These are phyloP conservation scores for Polydrusus tereticollis DNA, from an alignment of 2,888 invertebrate genomes.

Conservation along the genomic window DNA sequence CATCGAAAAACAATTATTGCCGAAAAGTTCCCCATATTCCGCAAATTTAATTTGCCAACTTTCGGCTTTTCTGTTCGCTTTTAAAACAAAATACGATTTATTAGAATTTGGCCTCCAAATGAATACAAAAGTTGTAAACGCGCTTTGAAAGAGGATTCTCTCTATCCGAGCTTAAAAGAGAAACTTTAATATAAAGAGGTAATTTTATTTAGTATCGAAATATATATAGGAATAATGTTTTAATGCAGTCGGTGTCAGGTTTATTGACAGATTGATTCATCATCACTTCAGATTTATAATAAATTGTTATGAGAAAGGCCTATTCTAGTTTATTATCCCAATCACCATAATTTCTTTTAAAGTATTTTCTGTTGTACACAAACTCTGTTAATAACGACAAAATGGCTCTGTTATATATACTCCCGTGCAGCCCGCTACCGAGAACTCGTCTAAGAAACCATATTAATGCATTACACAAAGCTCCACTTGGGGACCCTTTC, in stretches of 20 bases:
- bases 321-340: no score
- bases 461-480: conserved; percentile 3
- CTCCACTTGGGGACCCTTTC: neutral
- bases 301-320: no score
- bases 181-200: no score
- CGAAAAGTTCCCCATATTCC: neutral
- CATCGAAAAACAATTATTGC: neutral
- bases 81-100: conserved; percentile 8
- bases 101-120: conserved; percentile 7
- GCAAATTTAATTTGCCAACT: conserved; percentile 10
- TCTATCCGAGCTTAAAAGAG: no score
- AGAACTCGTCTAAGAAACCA: conserved; percentile 11
- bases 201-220: no score
- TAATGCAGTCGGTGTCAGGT: no score
- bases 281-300: no score
- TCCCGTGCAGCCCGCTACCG: neutral
- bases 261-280: no score
- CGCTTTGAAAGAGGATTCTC: neutral
- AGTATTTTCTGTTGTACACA: neutral
- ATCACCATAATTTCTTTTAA: no score
- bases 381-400: no score
- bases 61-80: conserved; percentile 1
- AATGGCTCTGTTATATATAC: neutral
- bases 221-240: no score
- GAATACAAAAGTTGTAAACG: neutral